Percentiles rank a stretch among this genome's conserved stretches.
phyloP scores from a whole-genome alignment of 1,140 invertebrate species.

The Phymastichus coffea region DNA sequence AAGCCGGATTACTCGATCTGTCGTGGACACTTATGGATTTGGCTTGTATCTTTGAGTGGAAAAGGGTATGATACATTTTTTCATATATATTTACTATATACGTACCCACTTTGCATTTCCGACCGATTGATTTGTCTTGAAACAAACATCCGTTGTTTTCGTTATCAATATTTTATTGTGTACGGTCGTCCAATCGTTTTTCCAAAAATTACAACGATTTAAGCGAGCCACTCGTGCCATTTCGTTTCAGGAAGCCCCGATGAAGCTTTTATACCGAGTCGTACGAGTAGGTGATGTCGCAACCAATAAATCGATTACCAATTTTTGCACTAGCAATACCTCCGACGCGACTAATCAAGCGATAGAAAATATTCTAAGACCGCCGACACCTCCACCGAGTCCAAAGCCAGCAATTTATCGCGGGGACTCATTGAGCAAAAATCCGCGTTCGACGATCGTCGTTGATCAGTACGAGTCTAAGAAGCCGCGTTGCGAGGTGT shows the following conservation, averaged over 20 bases:
- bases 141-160: too few relatives aligned
- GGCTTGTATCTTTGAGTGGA: constrained; percentile 49
- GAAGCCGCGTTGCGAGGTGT: constrained; percentile 51
- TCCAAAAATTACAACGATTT: too few relatives aligned
- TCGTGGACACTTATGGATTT: constrained; percentile 50
- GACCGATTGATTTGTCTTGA: too few relatives aligned
- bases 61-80: constrained; percentile 38
- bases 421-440: constrained; percentile 26
- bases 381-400: constrained; percentile 49
- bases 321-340: constrained; percentile 19
- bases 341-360: constrained; percentile 30
- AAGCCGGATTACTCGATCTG: constrained; percentile 35
- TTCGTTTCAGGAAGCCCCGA: constrained; percentile 47
- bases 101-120: too few relatives aligned
- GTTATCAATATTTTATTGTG: too few relatives aligned
- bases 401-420: constrained; percentile 39
- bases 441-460: constrained; percentile 19
- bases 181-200: too few relatives aligned
- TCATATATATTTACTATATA: too few relatives aligned
- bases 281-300: not conserved
- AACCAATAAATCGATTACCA: not conserved
- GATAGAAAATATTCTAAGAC: constrained; percentile 49
- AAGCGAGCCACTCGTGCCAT: too few relatives aligned
- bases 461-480: constrained; percentile 39
- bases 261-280: constrained; percentile 47